A percentile compares a stretch with the other conserved stretches of the same genome.
Evolutionary conservation across 2,113 vertebrate genomes (phyloP).

Genomic region (Phalacrocorax aristotelis): DNA sequence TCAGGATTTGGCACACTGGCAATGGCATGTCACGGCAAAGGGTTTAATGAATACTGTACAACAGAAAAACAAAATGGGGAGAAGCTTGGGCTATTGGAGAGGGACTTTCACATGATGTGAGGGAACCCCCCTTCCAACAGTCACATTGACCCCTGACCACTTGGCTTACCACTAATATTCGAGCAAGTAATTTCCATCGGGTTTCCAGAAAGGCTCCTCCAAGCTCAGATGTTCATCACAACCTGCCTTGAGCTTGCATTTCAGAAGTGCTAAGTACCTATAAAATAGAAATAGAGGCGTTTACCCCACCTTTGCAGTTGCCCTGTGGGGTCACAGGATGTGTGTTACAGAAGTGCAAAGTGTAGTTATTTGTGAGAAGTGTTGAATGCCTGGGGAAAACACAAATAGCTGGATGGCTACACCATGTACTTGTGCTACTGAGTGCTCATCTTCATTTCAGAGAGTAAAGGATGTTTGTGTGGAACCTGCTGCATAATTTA

Average conservation of each 20-base stretch:
- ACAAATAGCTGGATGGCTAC: background rate
- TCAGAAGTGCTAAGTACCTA: background rate
- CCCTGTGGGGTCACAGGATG: background rate
- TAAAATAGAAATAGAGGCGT: background rate
- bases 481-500: background rate
- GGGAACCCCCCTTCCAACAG: background rate
- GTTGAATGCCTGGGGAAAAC: background rate
- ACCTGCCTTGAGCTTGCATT: background rate
- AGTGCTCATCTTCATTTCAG: background rate
- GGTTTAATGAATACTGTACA: background rate
- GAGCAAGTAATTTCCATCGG: background rate
- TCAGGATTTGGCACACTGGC: slow-evolving; percentile 37
- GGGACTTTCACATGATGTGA: background rate
- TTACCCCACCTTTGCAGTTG: background rate
- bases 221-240: background rate
- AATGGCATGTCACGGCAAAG: background rate
- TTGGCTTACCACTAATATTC: background rate
- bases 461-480: background rate
- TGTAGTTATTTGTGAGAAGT: background rate
- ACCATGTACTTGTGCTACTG: background rate
- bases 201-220: background rate
- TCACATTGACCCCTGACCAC: background rate
- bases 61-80: background rate
- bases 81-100: background rate
- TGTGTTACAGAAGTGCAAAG: background rate